phyloP scores from a whole-genome alignment of 2,797 vertebrate species.

The Vultur gryphus region DNA sequence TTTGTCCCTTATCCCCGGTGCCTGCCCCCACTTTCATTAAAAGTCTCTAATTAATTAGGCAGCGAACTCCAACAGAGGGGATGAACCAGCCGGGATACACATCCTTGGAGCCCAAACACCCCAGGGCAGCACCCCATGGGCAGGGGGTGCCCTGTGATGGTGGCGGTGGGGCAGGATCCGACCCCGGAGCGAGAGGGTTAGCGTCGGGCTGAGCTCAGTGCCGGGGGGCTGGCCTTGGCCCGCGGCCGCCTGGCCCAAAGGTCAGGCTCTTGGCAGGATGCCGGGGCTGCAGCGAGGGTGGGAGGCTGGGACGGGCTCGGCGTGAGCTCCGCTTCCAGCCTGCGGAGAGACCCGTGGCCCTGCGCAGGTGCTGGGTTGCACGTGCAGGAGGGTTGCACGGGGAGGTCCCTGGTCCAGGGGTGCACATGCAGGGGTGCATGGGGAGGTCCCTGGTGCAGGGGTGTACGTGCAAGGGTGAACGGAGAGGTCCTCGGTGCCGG shows the following conservation, averaged over 20 bases:
- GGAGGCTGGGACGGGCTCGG: not conserved
- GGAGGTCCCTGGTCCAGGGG: not conserved
- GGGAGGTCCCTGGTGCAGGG: not conserved
- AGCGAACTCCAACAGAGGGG: not conserved
- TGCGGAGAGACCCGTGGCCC: rapidly evolving
- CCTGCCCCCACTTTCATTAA: not conserved
- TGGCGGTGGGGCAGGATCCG: not conserved
- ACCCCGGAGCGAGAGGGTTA: not conserved
- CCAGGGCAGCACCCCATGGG: not conserved
- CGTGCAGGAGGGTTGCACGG: not conserved
- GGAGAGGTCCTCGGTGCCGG: too few species aligned
- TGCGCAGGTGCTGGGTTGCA: not conserved
- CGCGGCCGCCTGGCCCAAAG: not conserved
- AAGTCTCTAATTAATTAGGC: not conserved
- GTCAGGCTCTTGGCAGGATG: not conserved
- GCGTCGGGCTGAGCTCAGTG: not conserved
- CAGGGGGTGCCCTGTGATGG: not conserved
- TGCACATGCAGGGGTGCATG: too few species aligned
- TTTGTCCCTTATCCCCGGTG: not conserved
- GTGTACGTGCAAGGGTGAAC: not conserved
- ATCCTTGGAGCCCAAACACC: not conserved
- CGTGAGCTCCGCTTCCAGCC: not conserved
- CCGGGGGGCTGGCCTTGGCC: not conserved
- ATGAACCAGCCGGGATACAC: not conserved
- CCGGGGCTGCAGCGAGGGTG: not conserved